Evolutionary conservation across 2,113 vertebrate species (phyloP), one percentile per base, ranked within the genome.

Genomic region (Chaetodon trifascialis): DNA sequence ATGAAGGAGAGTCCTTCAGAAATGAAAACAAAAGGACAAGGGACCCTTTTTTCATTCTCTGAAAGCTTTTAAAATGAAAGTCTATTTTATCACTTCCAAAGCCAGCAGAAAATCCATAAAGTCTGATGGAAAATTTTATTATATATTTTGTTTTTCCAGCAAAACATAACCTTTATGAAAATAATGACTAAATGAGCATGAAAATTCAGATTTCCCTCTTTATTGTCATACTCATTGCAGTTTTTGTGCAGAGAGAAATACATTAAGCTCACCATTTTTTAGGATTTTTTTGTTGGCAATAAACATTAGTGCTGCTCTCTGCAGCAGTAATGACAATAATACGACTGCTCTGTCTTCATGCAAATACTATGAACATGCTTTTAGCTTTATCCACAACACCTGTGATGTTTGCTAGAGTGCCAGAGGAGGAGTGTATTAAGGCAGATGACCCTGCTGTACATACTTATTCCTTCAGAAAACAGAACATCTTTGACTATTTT

Each of bases 381-480:
- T 19, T 4, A 42, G 38, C 47, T 54, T 12, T 3, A 15, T 36
- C 51, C 30, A 46, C 19, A 38, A 25, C 82, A 42, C 46, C 69
- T 52, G 67, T 52, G 51, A 46, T 64, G 42, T 72, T 63, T 59
- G 17, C 40, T 62, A 30, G 2, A 4, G 36, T 21, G 46, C 54
- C 68, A 47, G 63, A 73, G n/a, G 54, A 59, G 44, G 44, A 55
- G 19, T 0, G 11, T 36, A 44, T 34, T 19, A 23, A 6, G 10
- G 25, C 65, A 4, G 7, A 70, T 44, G 8, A 17, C 21, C 7
- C 54, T 4, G 7, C 54, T 84, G 62, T 86, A 51, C 65, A 71
- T 72, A 81, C 30, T 7, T 55, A 5, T 64, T 38, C 30, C 42
- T 54, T 40, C 19, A 78, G 7, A 73, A 52, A 70, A 59, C 23